A percentile compares a stretch with the other conserved stretches of the same genome.
phyloP scores from a whole-genome alignment of 2,888 invertebrate species.

The Anoplius nigerrimus region DNA sequence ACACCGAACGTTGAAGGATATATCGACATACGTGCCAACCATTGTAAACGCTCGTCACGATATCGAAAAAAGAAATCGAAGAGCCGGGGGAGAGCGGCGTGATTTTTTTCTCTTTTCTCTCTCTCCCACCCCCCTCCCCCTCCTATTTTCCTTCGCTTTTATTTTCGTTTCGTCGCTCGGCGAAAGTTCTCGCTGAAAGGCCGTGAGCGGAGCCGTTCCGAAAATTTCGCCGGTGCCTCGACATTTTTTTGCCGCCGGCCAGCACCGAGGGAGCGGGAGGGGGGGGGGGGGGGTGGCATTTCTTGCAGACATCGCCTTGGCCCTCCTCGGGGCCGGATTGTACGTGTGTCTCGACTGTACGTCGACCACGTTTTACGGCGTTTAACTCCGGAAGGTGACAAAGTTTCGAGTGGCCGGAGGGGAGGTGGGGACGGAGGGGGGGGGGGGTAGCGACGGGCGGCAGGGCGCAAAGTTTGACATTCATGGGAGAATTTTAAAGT shows the following conservation, averaged over 20 bases:
- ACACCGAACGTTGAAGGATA: constrained; percentile 6
- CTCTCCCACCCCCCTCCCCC: no score
- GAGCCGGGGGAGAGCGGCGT: neutral
- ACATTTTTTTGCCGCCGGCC: no score
- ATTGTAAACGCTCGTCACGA: constrained; percentile 2
- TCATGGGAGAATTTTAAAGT: constrained; percentile 53
- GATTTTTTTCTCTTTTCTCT: no score
- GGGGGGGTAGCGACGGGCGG: constrained; percentile 24
- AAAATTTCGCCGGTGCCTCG: no score
- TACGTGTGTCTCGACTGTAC: constrained; percentile 12
- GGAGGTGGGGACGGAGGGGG: no score
- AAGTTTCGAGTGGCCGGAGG: constrained; percentile 25
- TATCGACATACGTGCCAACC: no score
- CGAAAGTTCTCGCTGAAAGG: no score
- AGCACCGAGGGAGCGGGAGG: no score
- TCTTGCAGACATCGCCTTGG: neutral
- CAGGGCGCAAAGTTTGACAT: constrained; percentile 51
- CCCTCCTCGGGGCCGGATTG: neutral
- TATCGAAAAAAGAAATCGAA: constrained; percentile 11
- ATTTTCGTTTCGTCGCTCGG: no score
- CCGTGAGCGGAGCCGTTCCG: no score
- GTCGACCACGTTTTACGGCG: constrained; percentile 33
- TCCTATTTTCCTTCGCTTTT: no score
- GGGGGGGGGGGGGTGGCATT: neutral
- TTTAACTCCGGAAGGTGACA: constrained; percentile 31